Evolutionary conservation across 1,140 invertebrate genomes (phyloP).

Genomic region (Neotoxoptera formosana): DNA sequence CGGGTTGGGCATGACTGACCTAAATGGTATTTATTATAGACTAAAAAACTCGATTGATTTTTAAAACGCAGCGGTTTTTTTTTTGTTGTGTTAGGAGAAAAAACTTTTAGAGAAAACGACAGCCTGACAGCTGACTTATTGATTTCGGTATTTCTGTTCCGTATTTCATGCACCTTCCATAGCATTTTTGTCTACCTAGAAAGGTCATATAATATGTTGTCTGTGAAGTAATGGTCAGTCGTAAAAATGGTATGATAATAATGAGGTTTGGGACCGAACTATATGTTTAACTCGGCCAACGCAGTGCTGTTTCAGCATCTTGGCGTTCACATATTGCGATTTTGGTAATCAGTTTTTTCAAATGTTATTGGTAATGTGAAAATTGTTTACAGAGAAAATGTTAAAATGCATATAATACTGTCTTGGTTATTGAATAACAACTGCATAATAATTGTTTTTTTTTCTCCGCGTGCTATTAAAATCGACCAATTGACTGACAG

Average conservation of each 20-base stretch:
- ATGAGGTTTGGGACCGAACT: background rate
- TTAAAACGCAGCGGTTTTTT: background rate
- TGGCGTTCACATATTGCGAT: background rate
- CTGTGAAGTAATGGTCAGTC: slow-evolving; percentile 12
- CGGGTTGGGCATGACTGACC: no score
- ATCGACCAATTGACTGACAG: no score
- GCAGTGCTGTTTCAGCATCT: background rate
- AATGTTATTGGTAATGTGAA: background rate
- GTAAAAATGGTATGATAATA: slow-evolving; percentile 38
- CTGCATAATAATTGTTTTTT: background rate
- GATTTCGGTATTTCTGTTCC: background rate
- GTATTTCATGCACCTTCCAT: background rate
- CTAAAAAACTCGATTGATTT: background rate
- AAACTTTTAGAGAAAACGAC: background rate
- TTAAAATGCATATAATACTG: background rate
- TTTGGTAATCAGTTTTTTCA: background rate
- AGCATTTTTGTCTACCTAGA: background rate
- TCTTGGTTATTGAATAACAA: background rate
- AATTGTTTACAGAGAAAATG: background rate
- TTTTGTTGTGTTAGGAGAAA: background rate
- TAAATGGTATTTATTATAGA: background rate
- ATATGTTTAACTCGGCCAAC: background rate
- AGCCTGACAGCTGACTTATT: slow-evolving; percentile 35
- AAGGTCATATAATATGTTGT: background rate
- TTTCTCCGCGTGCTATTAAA: background rate